These are phyloP conservation scores for Odobenus rosmarus DNA, from an alignment of 2,113 vertebrate genomes.

Conservation along the genomic window DNA sequence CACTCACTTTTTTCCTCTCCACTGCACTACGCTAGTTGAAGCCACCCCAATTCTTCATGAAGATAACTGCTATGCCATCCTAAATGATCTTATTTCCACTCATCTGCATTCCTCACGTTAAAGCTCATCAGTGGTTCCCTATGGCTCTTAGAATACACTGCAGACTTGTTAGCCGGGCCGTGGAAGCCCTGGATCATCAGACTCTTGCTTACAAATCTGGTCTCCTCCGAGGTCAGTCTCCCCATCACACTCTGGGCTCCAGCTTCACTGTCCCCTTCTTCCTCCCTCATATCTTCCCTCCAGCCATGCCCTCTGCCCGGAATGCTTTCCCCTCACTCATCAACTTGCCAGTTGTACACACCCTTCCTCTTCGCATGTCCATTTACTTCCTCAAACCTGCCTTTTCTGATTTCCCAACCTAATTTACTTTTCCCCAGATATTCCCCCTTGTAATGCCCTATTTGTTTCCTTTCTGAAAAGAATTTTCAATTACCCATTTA, in stretches of 20 bases:
- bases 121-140: background rate
- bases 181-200: background rate
- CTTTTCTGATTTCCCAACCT: background rate
- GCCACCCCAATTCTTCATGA: background rate
- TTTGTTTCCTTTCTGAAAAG: background rate
- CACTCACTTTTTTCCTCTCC: background rate
- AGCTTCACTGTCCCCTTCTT: background rate
- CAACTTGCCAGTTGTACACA: background rate
- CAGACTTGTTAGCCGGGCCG: background rate
- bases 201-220: background rate
- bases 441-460: background rate
- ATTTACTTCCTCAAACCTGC: background rate
- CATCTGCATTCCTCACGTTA: background rate
- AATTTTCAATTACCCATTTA: background rate
- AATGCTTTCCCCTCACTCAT: background rate
- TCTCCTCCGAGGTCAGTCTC: background rate
- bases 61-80: background rate
- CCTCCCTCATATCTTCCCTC: background rate
- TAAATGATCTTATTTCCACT: background rate
- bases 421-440: background rate
- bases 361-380: background rate
- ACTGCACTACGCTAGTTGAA: background rate
- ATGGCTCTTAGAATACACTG: background rate
- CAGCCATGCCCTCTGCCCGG: background rate
- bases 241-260: no score